Base-by-base conservation (phyloP, 1,140 invertebrate genomes). In the Heliconius melpomene region DNA sequence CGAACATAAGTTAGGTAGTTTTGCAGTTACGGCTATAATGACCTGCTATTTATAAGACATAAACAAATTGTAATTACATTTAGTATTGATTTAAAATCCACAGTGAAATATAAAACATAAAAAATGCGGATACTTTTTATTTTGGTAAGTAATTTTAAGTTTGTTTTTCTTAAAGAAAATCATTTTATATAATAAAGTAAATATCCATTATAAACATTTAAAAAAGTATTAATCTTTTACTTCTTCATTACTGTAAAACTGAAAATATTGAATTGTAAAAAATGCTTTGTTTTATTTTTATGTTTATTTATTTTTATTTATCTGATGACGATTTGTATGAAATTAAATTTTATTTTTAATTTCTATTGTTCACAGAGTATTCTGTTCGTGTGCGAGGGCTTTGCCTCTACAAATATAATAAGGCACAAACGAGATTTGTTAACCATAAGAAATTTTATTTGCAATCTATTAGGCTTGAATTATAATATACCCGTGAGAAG, bases 91-190 rank as follows among this genome's bases (percentile, higher is more conserved):
- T 66, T 29, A 0, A 66, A 23, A 23, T 66, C 11, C 29, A 38
- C 32, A 38, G 71, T 26, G 71, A 38, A 40, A 26, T 29, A 72
- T n/a, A 18, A 36, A 2, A 72, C 18, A 40, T 20, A 38, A 20
- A n/a, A 73, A 16, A 73, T 73, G 72, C 72, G 40, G 40, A n/a
- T 73, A 40, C 50, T 46, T 6, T 73, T 38, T 16, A 23, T 73
- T 38, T 23, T 73, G 72, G 72, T 73, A 73, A 73, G 72, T 73
- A 16, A 23, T 46, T 26, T 73, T 72, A 16, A 13, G 9, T 46
- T 46, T 13, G 40, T 13, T 13, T 46, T 46, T 46, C 3, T 5
- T 46, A 11, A 11, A 11, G 3, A 46, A 11, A 46, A 11, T 46
- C 0, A 46, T 46, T 46, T 46, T 0, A 36, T 36, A 36, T 32